Evolutionary conservation across 2,797 vertebrate species (phyloP).

Genomic region (Diceros bicornis): DNA sequence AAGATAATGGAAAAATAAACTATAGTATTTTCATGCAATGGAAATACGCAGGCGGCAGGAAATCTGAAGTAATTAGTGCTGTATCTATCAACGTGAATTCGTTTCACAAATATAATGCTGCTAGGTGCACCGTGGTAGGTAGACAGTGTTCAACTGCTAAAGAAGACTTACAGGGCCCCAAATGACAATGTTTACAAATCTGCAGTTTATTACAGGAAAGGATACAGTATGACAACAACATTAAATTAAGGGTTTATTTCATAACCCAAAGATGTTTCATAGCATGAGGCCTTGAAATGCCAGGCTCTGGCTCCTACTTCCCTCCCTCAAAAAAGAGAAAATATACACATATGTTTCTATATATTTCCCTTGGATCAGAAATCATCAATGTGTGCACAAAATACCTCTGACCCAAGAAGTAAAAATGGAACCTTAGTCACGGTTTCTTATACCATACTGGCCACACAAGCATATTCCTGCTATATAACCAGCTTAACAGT

Average conservation of each 20-base stretch:
- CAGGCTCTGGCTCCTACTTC: not conserved
- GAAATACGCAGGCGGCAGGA: not conserved
- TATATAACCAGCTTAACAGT: not conserved
- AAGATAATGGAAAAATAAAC: slow-evolving; percentile 40
- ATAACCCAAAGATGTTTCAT: not conserved
- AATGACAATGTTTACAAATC: not conserved
- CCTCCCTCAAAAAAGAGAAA: not conserved
- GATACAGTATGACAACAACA: not conserved
- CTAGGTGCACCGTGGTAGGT: not conserved
- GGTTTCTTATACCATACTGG: not conserved
- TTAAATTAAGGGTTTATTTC: not conserved
- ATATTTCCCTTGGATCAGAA: not conserved
- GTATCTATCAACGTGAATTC: not conserved
- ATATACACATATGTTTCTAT: not conserved
- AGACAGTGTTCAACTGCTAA: not conserved
- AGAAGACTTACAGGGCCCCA: not conserved
- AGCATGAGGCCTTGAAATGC: not conserved
- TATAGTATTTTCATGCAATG: not conserved
- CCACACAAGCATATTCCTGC: not conserved
- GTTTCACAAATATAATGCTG: not conserved
- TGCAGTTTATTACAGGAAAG: not conserved
- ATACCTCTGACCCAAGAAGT: not conserved
- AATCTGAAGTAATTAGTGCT: slow-evolving; percentile 4
- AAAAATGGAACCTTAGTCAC: not conserved
- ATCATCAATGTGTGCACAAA: not conserved